Percentiles rank a stretch among this genome's conserved stretches.
These are phyloP conservation scores for Scelioninae gen. 1 DNA, from an alignment of 2,888 invertebrate genomes.

Conservation along the genomic window DNA sequence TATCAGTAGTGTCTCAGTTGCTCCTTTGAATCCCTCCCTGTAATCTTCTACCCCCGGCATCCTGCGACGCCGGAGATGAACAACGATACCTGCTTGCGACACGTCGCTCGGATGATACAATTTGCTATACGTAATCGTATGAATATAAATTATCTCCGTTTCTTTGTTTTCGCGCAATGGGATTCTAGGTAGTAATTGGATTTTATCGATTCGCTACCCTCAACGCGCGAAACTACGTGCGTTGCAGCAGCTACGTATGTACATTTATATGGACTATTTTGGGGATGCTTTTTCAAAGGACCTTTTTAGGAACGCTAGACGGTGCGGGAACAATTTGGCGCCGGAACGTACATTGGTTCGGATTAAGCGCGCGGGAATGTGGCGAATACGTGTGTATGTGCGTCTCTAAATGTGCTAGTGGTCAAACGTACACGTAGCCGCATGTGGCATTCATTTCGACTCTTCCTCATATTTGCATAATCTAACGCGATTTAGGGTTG, in stretches of 20 bases:
- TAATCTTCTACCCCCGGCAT: background rate
- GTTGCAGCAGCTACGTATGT: conserved; percentile 16
- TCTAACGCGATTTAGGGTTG: conserved; percentile 64
- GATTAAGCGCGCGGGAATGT: conserved; percentile 48
- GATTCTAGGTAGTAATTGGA: conserved; percentile 62
- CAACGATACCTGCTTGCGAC: conserved; percentile 68
- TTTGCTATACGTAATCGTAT: conserved; percentile 66
- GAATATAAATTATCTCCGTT: conserved; percentile 67
- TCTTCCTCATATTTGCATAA: conserved; percentile 66
- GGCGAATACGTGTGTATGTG: conserved; percentile 9
- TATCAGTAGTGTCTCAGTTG: conserved; percentile 29
- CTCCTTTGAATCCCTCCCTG: conserved; percentile 49
- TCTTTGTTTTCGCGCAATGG: conserved; percentile 65
- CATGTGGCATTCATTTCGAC: conserved; percentile 52
- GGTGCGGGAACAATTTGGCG: conserved; percentile 49
- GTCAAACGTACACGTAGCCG: conserved; percentile 30
- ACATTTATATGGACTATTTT: conserved; percentile 54
- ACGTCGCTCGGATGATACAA: conserved; percentile 64
- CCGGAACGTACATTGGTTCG: conserved; percentile 42
- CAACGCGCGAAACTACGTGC: conserved; percentile 41
- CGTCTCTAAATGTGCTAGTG: conserved; percentile 1
- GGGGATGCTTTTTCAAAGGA: conserved; percentile 55
- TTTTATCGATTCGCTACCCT: conserved; percentile 66
- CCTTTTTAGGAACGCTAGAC: conserved; percentile 59
- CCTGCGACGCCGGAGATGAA: conserved; percentile 57